Percentiles rank a stretch among this genome's conserved stretches.
phyloP scores from a whole-genome alignment of 1,140 invertebrate species.

The Caenorhabditis remanei region DNA sequence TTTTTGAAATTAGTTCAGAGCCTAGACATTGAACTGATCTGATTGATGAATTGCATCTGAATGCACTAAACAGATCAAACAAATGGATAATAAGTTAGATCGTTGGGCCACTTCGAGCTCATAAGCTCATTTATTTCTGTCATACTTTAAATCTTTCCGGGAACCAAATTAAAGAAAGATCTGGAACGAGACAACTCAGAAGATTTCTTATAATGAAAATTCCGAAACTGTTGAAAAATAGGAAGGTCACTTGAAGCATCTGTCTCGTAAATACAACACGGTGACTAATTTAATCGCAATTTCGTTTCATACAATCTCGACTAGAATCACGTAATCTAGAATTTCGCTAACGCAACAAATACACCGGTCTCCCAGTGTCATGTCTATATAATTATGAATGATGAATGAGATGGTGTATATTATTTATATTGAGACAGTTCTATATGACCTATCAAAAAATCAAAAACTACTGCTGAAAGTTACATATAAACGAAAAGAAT shows the following conservation, averaged over 20 bases:
- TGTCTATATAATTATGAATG: conserved; percentile 13
- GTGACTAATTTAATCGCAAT: conserved; percentile 35
- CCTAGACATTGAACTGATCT: too few relatives aligned
- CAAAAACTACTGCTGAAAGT: too few relatives aligned
- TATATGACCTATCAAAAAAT: too few relatives aligned
- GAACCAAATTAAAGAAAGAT: too few relatives aligned
- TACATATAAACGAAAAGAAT: not conserved
- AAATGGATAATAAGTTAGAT: too few relatives aligned
- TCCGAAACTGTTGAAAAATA: not conserved
- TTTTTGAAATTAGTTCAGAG: too few relatives aligned
- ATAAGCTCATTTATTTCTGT: too few relatives aligned
- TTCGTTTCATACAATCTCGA: conserved; percentile 27
- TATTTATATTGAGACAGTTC: not conserved
- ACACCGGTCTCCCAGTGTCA: conserved; percentile 9
- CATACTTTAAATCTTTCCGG: too few relatives aligned
- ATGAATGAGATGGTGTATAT: conserved; percentile 37
- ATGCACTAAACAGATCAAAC: too few relatives aligned
- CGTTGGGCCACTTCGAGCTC: too few relatives aligned
- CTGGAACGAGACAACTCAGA: too few relatives aligned
- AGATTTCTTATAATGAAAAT: not conserved
- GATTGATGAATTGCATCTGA: too few relatives aligned
- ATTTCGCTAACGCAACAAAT: not conserved
- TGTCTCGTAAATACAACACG: not conserved
- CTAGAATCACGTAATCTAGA: conserved; percentile 49
- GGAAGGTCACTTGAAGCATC: not conserved